These are phyloP conservation scores for Leucosticte australis DNA, from an alignment of 2,113 vertebrate genomes.

Conservation along the genomic window DNA sequence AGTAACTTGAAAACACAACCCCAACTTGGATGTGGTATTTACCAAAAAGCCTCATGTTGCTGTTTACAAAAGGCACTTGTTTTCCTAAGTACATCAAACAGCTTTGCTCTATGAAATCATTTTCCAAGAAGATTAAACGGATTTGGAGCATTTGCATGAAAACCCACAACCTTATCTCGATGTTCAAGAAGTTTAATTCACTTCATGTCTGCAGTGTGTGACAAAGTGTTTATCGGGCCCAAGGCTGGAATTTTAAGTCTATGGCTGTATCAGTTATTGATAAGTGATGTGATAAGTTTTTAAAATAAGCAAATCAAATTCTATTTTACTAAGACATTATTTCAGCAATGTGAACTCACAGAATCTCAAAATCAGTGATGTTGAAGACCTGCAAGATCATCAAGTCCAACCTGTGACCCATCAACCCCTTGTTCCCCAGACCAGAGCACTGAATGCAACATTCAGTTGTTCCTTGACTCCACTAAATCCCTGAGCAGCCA, in stretches of 20 bases:
- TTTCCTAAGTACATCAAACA: constrained; percentile 73
- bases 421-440: not conserved
- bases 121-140: constrained; percentile 61
- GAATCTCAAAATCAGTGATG: not conserved
- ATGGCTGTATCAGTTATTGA: not conserved
- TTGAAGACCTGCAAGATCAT: not conserved
- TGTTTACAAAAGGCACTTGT: constrained; percentile 60
- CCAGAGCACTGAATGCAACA: not conserved
- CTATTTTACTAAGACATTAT: not conserved
- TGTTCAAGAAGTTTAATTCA: constrained; percentile 64
- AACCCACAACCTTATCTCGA: constrained; percentile 52
- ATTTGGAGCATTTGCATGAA: constrained; percentile 70
- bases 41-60: not conserved
- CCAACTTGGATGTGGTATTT: not conserved
- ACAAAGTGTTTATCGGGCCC: constrained; percentile 29
- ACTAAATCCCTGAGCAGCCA: not conserved
- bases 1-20: not conserved
- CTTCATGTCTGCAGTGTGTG: not conserved
- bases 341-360: not conserved
- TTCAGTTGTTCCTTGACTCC: accelerated
- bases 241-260: constrained; percentile 50
- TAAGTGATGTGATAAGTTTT: not conserved
- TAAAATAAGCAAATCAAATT: not conserved
- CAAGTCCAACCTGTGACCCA: not conserved
- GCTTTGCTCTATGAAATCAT: constrained; percentile 30